A percentile compares a stretch with the other conserved stretches of the same genome.
Conservation (phyloP, 2,797 vertebrate species). For the Petrocephalus sullivani region DNA sequence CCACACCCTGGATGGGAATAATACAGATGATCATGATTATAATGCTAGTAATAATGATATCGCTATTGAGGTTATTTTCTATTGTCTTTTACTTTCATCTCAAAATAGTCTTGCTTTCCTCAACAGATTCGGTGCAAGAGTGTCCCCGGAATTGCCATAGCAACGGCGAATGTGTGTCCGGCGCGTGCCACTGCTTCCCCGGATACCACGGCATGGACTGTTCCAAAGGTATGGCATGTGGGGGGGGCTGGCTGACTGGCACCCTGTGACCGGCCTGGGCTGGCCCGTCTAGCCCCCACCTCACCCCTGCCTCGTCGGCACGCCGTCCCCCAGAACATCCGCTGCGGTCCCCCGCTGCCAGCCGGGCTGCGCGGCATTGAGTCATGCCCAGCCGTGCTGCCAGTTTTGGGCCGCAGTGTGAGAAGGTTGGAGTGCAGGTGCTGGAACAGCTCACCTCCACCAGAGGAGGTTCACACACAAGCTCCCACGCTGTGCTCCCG, state of each 20-base stretch:
- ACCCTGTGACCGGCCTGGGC: not conserved
- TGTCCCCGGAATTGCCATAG: constrained; percentile 96
- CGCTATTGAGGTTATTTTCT: not conserved
- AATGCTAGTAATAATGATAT: not conserved
- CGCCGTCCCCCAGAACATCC: not conserved
- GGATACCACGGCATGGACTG: constrained; percentile 97
- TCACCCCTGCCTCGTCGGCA: not conserved
- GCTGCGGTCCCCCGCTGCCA: not conserved
- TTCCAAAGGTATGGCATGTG: constrained; percentile 79
- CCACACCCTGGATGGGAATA: not conserved
- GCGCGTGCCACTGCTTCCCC: constrained; percentile 94
- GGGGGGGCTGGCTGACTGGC: not conserved
- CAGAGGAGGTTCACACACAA: not conserved
- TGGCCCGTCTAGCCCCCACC: not conserved
- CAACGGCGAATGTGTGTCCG: constrained; percentile 95
- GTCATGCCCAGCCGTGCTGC: not conserved
- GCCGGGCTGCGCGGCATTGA: not conserved
- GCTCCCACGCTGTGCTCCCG: no score
- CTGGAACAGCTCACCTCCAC: not conserved
- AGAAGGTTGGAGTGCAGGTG: not conserved
- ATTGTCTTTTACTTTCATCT: not conserved
- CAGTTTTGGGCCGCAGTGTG: not conserved
- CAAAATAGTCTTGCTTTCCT: not conserved
- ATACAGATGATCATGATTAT: not conserved
- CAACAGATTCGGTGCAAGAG: constrained; percentile 90